Percentiles rank a stretch among this genome's conserved stretches.
These are phyloP conservation scores for Lasioglossum zephyrum DNA, from an alignment of 2,888 invertebrate species.

Conservation along the genomic window DNA sequence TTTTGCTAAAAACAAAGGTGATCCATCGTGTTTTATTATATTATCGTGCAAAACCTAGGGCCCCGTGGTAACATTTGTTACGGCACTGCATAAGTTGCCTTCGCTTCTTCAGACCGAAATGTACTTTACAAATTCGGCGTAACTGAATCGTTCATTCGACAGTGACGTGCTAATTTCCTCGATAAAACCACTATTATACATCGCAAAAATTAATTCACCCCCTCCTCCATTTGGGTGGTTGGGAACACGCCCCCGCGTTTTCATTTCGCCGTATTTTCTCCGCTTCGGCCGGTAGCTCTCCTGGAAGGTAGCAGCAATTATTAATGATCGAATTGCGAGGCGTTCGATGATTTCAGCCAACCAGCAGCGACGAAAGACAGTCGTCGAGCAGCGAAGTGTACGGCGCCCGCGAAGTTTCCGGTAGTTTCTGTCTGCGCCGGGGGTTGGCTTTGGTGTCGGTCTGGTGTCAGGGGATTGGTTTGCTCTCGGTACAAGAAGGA, in stretches of 20 bases:
- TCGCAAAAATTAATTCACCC: not conserved
- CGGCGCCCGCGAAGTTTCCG: constrained; percentile 56
- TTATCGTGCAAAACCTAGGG: too few relatives aligned
- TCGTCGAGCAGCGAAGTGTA: constrained; percentile 54
- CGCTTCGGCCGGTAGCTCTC: not conserved
- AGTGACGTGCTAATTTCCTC: not conserved
- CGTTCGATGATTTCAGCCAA: constrained; percentile 29
- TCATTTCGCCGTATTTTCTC: not conserved
- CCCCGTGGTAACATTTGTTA: too few relatives aligned
- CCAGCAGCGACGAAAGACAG: not conserved
- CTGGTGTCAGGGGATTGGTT: constrained; percentile 37
- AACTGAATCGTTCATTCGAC: not conserved
- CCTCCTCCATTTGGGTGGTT: not conserved
- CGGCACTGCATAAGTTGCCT: too few relatives aligned
- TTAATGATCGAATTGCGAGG: constrained; percentile 43
- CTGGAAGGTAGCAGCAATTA: constrained; percentile 21
- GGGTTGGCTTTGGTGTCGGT: constrained; percentile 28
- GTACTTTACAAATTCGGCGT: not conserved
- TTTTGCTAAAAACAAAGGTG: too few relatives aligned
- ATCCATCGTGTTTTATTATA: too few relatives aligned
- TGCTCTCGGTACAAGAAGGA: constrained; percentile 29
- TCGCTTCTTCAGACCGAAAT: not conserved
- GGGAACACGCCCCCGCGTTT: not conserved
- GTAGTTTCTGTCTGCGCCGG: constrained; percentile 56
- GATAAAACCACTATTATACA: not conserved